Base-by-base conservation (phyloP, 2,113 vertebrate genomes). In the Leptodactylus fuscus region DNA sequence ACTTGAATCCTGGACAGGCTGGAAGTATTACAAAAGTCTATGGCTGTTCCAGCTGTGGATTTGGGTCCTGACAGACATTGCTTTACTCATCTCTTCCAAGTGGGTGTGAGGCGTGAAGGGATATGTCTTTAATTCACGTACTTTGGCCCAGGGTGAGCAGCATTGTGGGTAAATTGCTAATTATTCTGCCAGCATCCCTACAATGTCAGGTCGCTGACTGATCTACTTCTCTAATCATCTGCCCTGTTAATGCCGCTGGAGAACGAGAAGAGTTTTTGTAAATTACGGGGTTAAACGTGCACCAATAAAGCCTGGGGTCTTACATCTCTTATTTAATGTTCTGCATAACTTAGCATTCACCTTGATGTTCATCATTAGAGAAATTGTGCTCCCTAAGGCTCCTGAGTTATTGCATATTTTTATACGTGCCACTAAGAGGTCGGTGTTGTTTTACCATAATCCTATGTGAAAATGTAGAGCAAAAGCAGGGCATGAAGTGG, bases 11-110 rank as follows among this genome's bases (percentile, higher is more conserved):
- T 82, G 81, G 65, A 71, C 65, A 12, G 62, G 11, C 46, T 83
- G 81, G n/a, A 74, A 22, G 36, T 60, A 55, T 60, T 58, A 60
- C 62, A 22, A 16, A 34, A 62, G 82, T 13, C 51, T 29, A 62
- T 76, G 82, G 34, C 49, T 75, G 36, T 51, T 83, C 82, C 82
- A 83, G 82, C 82, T 83, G 82, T 62, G 82, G 71, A 83, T 75
- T 44, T 74, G 32, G 34, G 81, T 27, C 81, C 67, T 58, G 69
- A 44, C 36, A 44, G 49, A 58, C n/a, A 27, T 49, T 44, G 34
- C 70, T 53, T 70, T 70, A 36, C 65, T 70, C 81, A 53, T 71
- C 20, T 46, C 22, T 83, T 73, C 71, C 82, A 29, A 48, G 82
- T 83, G 82, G 82, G 82, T 62, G 82, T 73, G 53, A 60, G 27